Evolutionary conservation across 2,113 vertebrate genomes (phyloP), one percentile per base, ranked within the genome.

Genomic region (Pardalotus punctatus): DNA sequence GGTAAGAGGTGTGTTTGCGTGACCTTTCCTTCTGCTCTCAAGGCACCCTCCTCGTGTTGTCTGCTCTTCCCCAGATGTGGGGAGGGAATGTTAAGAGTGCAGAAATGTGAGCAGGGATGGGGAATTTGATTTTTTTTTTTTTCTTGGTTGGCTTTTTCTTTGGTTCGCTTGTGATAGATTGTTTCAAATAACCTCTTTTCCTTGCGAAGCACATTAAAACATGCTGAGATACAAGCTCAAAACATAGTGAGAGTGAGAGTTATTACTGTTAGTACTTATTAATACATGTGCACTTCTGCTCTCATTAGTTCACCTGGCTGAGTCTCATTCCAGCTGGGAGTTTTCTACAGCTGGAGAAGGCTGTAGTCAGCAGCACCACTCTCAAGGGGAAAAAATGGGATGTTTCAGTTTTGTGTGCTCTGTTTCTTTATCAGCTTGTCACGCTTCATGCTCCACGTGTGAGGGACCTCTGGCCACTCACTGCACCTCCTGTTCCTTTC

Each of bases 391-490:
- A 13, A 42, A 58, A 58, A 5, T 1, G 22, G 23, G 7, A 1
- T 74, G 16, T 61, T 86, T 85, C 38, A 84, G 33, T 48, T 69
- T 16, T 3, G 3, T 38, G 23, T 66, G 22, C 61, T 72, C 48
- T 89, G 29, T 82, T 85, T 86, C 76, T 89, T 88, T 40, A 29
- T 53, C 97, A 99, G 99, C 56, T 67, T 99, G 99, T 91, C 99
- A 99, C n/a, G 29, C 70, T 84, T 99, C 98, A 0, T 99, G 99
- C 77, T 87, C 97, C 48, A 97, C 97, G 4, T 99, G 99, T 27
- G 93, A 97, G 20, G 99, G 99, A 35, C 98, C 99, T 7, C 88
- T 97, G 1, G 98, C 97, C 11, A 97, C 97, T 70, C 98, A 99
- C 66, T 99, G 99, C 53, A 96, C 93, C 25, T 95, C 92, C 74